Conservation (phyloP, 2,888 invertebrate species). For the Alentia gelatinosa region DNA sequence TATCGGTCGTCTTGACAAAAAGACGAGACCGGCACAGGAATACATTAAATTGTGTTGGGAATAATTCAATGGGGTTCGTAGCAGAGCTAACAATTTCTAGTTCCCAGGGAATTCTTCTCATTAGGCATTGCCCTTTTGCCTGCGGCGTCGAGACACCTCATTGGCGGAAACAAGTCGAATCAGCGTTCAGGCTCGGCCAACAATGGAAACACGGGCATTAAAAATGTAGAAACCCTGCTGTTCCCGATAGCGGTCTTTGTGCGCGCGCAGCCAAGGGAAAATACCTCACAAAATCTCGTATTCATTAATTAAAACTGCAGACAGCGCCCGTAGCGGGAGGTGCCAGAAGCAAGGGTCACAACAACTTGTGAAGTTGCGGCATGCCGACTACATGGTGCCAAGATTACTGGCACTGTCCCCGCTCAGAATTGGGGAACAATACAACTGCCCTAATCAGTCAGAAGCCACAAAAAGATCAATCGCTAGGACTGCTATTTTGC, state of each 20-base stretch:
- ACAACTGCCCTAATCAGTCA: neutral
- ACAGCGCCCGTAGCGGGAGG: neutral
- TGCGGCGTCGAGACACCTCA: constrained; percentile 32
- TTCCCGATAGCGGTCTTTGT: constrained; percentile 36
- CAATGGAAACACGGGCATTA: constrained; percentile 21
- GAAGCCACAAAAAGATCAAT: neutral
- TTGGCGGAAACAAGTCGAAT: constrained; percentile 45
- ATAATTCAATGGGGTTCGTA: constrained; percentile 23
- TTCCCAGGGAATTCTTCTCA: constrained; percentile 40
- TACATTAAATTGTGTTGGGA: constrained; percentile 24
- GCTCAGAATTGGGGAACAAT: neutral
- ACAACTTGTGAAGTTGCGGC: constrained; percentile 29
- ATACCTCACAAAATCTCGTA: constrained; percentile 33
- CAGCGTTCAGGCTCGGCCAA: constrained; percentile 10
- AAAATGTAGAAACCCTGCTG: constrained; percentile 43
- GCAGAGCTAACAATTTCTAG: constrained; percentile 20
- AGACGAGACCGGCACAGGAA: neutral
- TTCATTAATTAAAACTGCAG: constrained; percentile 29
- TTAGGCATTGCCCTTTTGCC: constrained; percentile 40
- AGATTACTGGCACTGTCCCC: neutral
- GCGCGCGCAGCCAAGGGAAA: constrained; percentile 7
- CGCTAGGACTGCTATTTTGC: neutral
- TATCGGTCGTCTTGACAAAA: neutral
- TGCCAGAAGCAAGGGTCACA: constrained; percentile 40
- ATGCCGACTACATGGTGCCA: neutral